Evolutionary conservation across 2,797 vertebrate genomes (phyloP), one percentile per base, ranked within the genome.

Genomic region (Pseudochaenichthys georgianus): DNA sequence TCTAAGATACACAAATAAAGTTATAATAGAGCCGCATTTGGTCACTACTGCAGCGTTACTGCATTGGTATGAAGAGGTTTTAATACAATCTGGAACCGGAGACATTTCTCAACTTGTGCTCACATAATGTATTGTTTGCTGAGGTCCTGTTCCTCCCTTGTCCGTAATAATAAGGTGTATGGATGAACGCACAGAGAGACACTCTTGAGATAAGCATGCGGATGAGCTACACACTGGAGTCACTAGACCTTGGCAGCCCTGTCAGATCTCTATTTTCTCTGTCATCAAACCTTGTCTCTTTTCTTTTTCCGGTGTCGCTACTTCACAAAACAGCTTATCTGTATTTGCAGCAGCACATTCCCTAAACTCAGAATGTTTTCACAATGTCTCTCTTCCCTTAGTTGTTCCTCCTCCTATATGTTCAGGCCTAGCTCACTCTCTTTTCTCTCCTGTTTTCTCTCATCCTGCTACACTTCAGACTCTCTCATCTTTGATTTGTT

Each of bases 401-500:
- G 34, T 38, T 38, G 1, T 11, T 31, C 7, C 9, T 11, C 10
- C 46, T 5, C 19, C 48, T 54, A 15, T 34, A n/a, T 31, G 43
- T 53, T 70, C 9, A 16, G 51, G 23, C 9, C 2, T 1, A 61
- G 31, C 57, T 10, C 13, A 2, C 21, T 62, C 52, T 52, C 19
- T 13, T 54, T 43, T 50, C 42, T 21, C 41, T 52, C 17, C 31
- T 53, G 50, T 80, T 72, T 70, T 38, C 51, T 51, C 9, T 74
- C 61, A 48, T 63, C 46, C 5, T 43, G 19, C 23, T 60, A 10
- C 45, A 4, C 51, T 42, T 15, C 48, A 42, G 47, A 48, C 34
- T 42, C 21, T 17, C 47, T 58, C 45, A 45, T 80, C 58, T 61
- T 31, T 63, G 43, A 48, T 64, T 21, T 59, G 67, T 64, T 80